These are phyloP conservation scores for Mylabris phalerata DNA, from an alignment of 1,140 invertebrate genomes.

Conservation along the genomic window DNA sequence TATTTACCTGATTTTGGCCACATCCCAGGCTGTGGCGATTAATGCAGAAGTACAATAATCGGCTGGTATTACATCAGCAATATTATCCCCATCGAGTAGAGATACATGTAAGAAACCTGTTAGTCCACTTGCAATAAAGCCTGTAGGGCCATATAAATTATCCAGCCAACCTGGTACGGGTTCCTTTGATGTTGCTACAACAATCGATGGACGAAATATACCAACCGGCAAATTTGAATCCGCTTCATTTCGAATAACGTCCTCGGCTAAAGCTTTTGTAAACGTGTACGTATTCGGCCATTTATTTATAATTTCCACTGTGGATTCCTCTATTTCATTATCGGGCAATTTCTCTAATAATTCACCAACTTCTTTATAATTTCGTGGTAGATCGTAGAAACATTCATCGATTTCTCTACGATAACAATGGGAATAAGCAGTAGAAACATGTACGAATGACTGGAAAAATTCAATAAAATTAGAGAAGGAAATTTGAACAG, in stretches of 20 bases:
- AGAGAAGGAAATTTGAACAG: neutral
- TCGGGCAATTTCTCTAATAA: conserved; percentile 48
- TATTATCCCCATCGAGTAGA: too few relatives aligned
- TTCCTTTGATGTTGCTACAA: too few relatives aligned
- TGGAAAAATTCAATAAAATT: conserved; percentile 15
- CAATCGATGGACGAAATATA: conserved; percentile 56
- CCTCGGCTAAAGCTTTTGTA: conserved; percentile 67
- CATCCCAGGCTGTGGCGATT: too few relatives aligned
- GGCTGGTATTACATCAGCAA: too few relatives aligned
- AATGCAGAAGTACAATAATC: too few relatives aligned
- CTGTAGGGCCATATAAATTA: too few relatives aligned
- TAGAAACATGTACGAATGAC: conserved; percentile 47
- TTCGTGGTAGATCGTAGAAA: conserved; percentile 58
- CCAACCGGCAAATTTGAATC: conserved; percentile 54
- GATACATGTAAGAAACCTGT: too few relatives aligned
- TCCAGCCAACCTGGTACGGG: too few relatives aligned
- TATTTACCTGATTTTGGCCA: too few relatives aligned
- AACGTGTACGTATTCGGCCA: conserved; percentile 71
- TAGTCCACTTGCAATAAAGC: too few relatives aligned
- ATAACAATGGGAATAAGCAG: conserved; percentile 62
- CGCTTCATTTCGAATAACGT: conserved; percentile 49
- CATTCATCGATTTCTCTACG: conserved; percentile 50
- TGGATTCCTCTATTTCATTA: conserved; percentile 44
- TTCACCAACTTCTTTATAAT: too few relatives aligned
- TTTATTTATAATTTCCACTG: conserved; percentile 53